phyloP scores from a whole-genome alignment of 1,140 invertebrate species.

The Drosophila saltans region DNA sequence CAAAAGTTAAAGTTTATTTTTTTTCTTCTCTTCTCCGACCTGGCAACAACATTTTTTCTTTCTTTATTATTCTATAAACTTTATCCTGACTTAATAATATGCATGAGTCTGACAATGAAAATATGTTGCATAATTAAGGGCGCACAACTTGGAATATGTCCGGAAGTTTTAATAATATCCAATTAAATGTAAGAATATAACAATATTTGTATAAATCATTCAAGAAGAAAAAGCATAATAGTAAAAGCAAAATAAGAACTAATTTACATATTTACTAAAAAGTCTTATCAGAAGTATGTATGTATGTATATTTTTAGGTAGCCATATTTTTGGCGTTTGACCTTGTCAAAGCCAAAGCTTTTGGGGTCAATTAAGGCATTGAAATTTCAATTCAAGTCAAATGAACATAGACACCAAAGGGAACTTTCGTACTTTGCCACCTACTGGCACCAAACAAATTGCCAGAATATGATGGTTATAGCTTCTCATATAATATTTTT shows the following conservation, averaged over 20 bases:
- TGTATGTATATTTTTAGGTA: neutral
- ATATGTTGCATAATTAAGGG: constrained; percentile 38
- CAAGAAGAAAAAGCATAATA: neutral
- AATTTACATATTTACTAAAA: neutral
- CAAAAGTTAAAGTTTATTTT: neutral
- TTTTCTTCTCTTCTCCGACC: neutral
- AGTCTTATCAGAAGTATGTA: no score
- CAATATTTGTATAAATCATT: neutral
- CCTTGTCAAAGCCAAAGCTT: neutral
- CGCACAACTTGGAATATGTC: neutral
- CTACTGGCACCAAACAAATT: constrained; percentile 55
- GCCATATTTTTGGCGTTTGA: neutral
- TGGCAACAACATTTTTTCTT: constrained; percentile 1
- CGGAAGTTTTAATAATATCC: constrained; percentile 16
- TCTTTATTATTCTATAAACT: neutral
- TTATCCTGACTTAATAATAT: constrained; percentile 46
- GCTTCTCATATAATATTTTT: constrained; percentile 13
- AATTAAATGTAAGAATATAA: constrained; percentile 21
- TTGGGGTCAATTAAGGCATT: constrained; percentile 8
- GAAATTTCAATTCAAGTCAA: constrained; percentile 43
- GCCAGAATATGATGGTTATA: constrained; percentile 35
- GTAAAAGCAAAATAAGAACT: neutral
- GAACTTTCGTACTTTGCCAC: constrained; percentile 36
- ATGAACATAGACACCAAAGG: constrained; percentile 32
- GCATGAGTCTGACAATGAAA: constrained; percentile 28